Evolutionary conservation across 2,113 vertebrate genomes (phyloP).

Genomic region (Lates calcarifer): DNA sequence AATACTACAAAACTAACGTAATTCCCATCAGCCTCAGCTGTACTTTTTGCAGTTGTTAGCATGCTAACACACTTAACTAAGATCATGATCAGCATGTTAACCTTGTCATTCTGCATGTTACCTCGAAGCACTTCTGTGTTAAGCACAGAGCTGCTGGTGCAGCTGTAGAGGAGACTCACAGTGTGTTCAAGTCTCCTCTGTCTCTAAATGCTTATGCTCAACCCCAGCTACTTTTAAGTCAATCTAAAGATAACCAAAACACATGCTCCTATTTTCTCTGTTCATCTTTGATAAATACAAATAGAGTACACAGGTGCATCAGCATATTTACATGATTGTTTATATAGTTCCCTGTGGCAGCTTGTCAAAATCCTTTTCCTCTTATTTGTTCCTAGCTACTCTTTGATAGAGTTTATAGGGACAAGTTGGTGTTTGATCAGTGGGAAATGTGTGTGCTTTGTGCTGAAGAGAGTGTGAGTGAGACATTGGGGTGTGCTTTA

Average conservation of each 20-base stretch:
- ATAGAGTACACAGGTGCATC: neutral
- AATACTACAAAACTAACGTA: neutral
- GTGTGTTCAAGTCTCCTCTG: neutral
- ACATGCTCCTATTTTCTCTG: neutral
- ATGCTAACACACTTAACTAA: neutral
- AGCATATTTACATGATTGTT: conserved; percentile 32
- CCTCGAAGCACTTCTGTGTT: neutral
- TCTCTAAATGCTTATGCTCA: neutral
- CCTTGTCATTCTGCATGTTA: no score
- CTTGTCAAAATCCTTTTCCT: conserved; percentile 35
- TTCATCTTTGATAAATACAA: conserved; percentile 1
- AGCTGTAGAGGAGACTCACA: neutral
- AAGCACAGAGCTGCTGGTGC: neutral
- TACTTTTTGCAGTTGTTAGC: no score
- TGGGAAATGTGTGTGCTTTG: conserved; percentile 52
- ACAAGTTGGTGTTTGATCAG: conserved; percentile 68
- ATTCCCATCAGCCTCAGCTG: neutral
- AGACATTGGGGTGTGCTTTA: conserved; percentile 54
- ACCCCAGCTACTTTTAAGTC: neutral
- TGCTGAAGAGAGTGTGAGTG: conserved; percentile 26
- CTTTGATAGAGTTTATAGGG: conserved; percentile 67
- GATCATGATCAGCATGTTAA: neutral
- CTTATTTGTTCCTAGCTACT: conserved; percentile 27
- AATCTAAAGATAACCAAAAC: neutral
- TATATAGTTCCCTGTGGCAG: conserved; percentile 38